These are phyloP conservation scores for Beris morrisii DNA, from an alignment of 2,888 invertebrate genomes.

Conservation along the genomic window DNA sequence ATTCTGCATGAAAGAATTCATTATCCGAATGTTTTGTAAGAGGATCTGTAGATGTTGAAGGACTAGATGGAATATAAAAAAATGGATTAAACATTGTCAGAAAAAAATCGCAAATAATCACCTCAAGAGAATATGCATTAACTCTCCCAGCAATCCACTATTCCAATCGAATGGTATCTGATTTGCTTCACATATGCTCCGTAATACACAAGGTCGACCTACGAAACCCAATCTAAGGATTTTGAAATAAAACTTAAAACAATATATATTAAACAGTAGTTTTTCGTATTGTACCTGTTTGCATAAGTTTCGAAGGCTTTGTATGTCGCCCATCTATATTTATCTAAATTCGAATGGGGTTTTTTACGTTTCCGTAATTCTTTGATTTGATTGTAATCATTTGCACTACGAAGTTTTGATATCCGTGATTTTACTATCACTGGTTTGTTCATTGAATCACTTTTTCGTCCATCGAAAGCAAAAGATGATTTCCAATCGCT, in stretches of 20 bases:
- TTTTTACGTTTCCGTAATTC: neutral
- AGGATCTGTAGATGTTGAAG: constrained; percentile 69
- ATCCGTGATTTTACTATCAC: neutral
- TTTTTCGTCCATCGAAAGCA: constrained; percentile 15
- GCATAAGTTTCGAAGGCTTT: constrained; percentile 64
- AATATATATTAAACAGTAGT: neutral
- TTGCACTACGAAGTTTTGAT: neutral
- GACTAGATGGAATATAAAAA: constrained; percentile 57
- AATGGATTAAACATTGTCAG: neutral
- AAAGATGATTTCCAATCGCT: constrained; percentile 22
- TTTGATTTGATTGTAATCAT: neutral
- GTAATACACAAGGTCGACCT: constrained; percentile 70
- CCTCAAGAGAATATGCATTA: constrained; percentile 75
- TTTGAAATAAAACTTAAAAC: constrained; percentile 36
- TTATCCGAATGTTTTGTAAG: constrained; percentile 68
- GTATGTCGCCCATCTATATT: constrained; percentile 67
- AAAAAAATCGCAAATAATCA: constrained; percentile 46
- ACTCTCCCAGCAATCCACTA: constrained; percentile 73
- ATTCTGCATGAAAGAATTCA: constrained; percentile 74
- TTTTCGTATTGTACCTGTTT: constrained; percentile 58
- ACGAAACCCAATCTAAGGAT: constrained; percentile 63
- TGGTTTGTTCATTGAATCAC: neutral
- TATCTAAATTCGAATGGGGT: neutral
- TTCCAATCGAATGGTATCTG: constrained; percentile 67
- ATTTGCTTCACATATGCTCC: constrained; percentile 77